Evolutionary conservation across 2,888 invertebrate genomes (phyloP).

Genomic region (Clostera curtula): DNA sequence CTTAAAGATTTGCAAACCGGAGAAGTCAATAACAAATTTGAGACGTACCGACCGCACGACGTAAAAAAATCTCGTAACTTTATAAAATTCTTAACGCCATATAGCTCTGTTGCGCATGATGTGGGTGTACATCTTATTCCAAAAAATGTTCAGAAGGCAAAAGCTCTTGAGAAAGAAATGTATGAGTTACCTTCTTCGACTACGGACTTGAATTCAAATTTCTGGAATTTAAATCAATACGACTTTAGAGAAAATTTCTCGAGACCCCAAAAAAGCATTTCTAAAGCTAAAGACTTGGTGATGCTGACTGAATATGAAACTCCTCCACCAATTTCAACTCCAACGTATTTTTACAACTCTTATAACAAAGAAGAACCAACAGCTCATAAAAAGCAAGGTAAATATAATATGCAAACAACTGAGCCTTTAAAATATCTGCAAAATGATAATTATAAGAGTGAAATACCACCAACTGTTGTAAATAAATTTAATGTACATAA

Average conservation of each 20-base stretch:
- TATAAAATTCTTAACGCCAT: constrained; percentile 31
- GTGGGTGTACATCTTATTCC: constrained; percentile 25
- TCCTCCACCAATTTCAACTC: constrained; percentile 35
- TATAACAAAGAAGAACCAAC: constrained; percentile 14
- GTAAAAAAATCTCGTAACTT: constrained; percentile 24
- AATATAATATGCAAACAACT: constrained; percentile 17
- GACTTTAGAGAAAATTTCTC: constrained; percentile 27
- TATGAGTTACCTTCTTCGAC: constrained; percentile 22
- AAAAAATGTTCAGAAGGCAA: constrained; percentile 11
- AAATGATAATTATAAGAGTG: constrained; percentile 14
- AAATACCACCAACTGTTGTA: constrained; percentile 39
- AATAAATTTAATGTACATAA: too few relatives aligned
- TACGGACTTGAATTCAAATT: constrained; percentile 22
- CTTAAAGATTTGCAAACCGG: constrained; percentile 44
- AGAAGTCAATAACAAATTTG: constrained; percentile 37
- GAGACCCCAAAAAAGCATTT: constrained; percentile 13
- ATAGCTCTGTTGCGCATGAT: constrained; percentile 34
- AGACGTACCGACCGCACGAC: constrained; percentile 21
- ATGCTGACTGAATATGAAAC: constrained; percentile 46
- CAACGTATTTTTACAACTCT: constrained; percentile 21
- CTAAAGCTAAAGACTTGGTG: constrained; percentile 23
- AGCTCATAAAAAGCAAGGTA: constrained; percentile 16
- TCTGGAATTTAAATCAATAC: constrained; percentile 38
- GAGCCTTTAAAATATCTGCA: constrained; percentile 6
- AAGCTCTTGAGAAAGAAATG: constrained; percentile 35